Percentiles rank a stretch among this genome's conserved stretches.
Evolutionary conservation across 2,888 invertebrate genomes (phyloP).

Genomic region (Papilio protenor): DNA sequence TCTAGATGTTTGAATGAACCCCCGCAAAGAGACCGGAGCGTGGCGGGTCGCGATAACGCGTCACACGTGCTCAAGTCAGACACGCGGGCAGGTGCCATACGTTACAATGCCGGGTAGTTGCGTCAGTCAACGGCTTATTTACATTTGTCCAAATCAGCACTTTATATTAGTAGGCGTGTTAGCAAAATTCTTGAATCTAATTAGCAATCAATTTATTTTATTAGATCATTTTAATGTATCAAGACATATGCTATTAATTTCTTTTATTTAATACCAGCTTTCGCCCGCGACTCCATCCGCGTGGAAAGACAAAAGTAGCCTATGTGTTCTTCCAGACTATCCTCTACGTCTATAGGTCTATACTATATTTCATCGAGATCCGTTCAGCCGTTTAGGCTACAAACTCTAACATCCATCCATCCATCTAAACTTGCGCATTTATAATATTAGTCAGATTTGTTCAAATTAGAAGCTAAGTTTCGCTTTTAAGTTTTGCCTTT

Average conservation of each 20-base stretch:
- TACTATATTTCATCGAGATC: too few relatives aligned
- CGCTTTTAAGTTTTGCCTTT: too few relatives aligned
- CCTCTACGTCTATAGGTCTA: too few relatives aligned
- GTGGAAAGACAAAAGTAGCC: too few relatives aligned
- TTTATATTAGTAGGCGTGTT: neutral
- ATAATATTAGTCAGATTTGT: too few relatives aligned
- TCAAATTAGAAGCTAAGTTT: too few relatives aligned
- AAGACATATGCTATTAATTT: neutral
- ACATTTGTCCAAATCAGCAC: neutral
- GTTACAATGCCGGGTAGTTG: constrained; percentile 21
- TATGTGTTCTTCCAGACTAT: too few relatives aligned
- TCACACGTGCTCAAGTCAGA: constrained; percentile 2
- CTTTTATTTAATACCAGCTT: neutral
- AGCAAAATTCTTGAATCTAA: constrained; percentile 6
- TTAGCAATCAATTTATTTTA: neutral
- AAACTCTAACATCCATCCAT: too few relatives aligned
- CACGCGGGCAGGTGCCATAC: constrained; percentile 4
- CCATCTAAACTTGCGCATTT: too few relatives aligned
- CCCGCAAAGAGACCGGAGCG: neutral
- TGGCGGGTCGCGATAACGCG: neutral
- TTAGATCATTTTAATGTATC: neutral
- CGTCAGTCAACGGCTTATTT: constrained; percentile 20
- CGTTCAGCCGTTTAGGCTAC: too few relatives aligned
- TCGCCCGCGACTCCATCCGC: too few relatives aligned
- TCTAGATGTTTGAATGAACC: neutral